Evolutionary conservation across 2,888 invertebrate genomes (phyloP).

Genomic region (Alloscopus bannaensis): DNA sequence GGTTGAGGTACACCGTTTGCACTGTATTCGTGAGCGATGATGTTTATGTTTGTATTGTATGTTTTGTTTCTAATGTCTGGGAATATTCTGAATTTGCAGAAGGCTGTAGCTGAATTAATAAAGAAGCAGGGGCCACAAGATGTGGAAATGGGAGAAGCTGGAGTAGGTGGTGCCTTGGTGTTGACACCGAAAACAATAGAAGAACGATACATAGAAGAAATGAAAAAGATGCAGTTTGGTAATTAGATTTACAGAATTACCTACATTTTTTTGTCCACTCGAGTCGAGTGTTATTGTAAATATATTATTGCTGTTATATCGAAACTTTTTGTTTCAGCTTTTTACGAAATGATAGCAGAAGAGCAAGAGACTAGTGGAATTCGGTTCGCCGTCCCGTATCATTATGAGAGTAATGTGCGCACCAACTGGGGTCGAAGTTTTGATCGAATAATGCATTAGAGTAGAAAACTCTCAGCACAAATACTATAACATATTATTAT

Average conservation of each 20-base stretch:
- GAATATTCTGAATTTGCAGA: slow-evolving; percentile 43
- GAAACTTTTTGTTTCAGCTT: slow-evolving; percentile 79
- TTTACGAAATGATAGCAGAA: slow-evolving; percentile 93
- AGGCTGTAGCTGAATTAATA: slow-evolving; percentile 67
- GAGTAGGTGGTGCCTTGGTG: slow-evolving; percentile 43
- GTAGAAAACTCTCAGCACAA: too few relatives aligned
- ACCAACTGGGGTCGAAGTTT: slow-evolving; percentile 90
- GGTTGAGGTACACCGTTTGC: slow-evolving; percentile 75
- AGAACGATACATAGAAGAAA: slow-evolving; percentile 88
- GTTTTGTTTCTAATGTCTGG: too few relatives aligned
- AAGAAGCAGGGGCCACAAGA: slow-evolving; percentile 66
- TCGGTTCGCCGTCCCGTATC: slow-evolving; percentile 91
- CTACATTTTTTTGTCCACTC: not conserved
- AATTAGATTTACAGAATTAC: slow-evolving; percentile 72
- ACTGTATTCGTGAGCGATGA: not conserved
- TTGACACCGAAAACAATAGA: slow-evolving; percentile 80
- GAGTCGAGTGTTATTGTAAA: not conserved
- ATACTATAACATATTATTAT: too few relatives aligned
- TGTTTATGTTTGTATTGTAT: too few relatives aligned
- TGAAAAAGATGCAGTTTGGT: slow-evolving; percentile 94
- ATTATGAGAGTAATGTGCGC: slow-evolving; percentile 91
- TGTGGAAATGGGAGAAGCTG: slow-evolving; percentile 70
- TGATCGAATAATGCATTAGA: slow-evolving; percentile 95
- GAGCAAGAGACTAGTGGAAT: slow-evolving; percentile 82
- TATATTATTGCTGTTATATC: not conserved